Conservation (phyloP, 1,140 invertebrate genomes). For the Heterodera carotae region DNA sequence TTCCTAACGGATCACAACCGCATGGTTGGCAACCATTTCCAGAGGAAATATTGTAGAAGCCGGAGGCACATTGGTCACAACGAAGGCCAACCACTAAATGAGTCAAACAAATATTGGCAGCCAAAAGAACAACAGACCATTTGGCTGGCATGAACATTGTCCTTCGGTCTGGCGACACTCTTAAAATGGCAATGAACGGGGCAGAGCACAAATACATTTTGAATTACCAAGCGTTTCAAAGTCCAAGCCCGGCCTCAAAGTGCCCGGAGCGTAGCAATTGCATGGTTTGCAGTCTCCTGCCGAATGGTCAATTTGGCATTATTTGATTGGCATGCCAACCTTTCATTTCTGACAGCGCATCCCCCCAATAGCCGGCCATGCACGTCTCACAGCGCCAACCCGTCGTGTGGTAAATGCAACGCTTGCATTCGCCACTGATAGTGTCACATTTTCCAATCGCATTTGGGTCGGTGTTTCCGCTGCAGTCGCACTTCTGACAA, state of each 20-base stretch:
- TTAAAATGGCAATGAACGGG: constrained; percentile 66
- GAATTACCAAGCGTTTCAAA: constrained; percentile 67
- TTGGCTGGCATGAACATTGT: constrained; percentile 82
- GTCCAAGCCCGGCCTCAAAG: constrained; percentile 70
- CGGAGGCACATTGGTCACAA: constrained; percentile 81
- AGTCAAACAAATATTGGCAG: neutral
- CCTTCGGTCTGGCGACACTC: constrained; percentile 80
- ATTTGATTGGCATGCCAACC: constrained; percentile 30
- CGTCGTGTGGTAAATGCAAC: constrained; percentile 89
- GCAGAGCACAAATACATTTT: neutral
- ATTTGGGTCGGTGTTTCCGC: constrained; percentile 90
- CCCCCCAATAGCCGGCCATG: constrained; percentile 74
- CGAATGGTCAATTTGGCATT: neutral
- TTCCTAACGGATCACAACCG: constrained; percentile 82
- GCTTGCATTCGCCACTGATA: constrained; percentile 85
- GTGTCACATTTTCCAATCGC: constrained; percentile 87
- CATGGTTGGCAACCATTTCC: constrained; percentile 78
- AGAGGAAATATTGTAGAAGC: constrained; percentile 76
- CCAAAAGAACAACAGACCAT: constrained; percentile 71
- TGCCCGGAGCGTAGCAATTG: constrained; percentile 80
- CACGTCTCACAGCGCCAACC: constrained; percentile 83
- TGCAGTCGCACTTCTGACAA: constrained; percentile 87
- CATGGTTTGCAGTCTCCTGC: constrained; percentile 37
- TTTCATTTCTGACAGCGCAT: constrained; percentile 62
- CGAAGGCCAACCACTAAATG: constrained; percentile 73